Percentiles rank a stretch among this genome's conserved stretches.
Evolutionary conservation across 2,113 vertebrate species (phyloP).

Genomic region (Callipepla squamata): DNA sequence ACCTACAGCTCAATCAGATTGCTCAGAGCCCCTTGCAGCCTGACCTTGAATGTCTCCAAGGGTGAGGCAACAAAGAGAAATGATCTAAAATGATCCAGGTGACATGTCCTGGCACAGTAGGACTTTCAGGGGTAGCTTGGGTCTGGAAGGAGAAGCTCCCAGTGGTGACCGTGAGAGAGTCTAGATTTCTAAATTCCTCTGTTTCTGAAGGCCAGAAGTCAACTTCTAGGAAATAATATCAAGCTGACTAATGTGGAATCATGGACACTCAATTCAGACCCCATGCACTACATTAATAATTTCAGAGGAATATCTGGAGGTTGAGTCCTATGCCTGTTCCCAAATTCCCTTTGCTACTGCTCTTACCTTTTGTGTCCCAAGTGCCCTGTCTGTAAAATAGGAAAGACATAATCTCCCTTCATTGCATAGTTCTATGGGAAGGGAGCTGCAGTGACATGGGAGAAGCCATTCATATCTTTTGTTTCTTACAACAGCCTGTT

Average conservation of each 20-base stretch:
- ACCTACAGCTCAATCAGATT: no score
- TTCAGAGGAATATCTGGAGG: neutral
- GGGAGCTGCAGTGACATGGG: rapidly evolving
- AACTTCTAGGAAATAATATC: neutral
- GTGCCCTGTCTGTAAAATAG: neutral
- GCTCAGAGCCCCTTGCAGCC: no score
- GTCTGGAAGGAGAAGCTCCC: rapidly evolving
- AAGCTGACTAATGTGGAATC: rapidly evolving
- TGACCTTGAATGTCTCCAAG: no score
- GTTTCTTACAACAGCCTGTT: neutral
- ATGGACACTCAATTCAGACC: neutral
- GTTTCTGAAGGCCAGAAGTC: neutral
- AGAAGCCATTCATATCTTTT: neutral
- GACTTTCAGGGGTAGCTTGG: neutral
- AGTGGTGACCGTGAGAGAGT: neutral
- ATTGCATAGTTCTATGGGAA: neutral
- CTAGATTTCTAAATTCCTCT: neutral
- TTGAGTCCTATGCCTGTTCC: rapidly evolving
- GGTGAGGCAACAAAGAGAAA: neutral
- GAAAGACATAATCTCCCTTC: neutral
- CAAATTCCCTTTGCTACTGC: rapidly evolving
- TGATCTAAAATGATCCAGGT: neutral
- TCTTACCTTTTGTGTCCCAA: neutral
- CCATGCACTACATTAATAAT: rapidly evolving
- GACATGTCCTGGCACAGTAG: no score